These are phyloP conservation scores for Platalea minor DNA, from an alignment of 2,797 vertebrate species.

Conservation along the genomic window DNA sequence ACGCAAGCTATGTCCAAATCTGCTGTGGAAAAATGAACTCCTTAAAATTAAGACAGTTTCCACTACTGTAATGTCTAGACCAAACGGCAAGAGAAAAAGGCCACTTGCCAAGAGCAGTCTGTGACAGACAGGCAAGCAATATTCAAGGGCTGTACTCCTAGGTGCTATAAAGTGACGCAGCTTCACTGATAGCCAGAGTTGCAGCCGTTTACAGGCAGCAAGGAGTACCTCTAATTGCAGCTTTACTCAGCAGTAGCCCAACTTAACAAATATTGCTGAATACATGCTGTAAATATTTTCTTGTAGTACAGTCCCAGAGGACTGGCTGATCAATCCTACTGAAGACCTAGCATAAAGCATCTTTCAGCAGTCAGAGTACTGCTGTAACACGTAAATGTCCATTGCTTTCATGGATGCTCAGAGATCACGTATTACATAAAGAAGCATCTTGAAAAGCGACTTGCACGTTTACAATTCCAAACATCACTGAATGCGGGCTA, in stretches of 20 bases:
- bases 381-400: not conserved
- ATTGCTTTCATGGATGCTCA: not conserved
- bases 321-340: not conserved
- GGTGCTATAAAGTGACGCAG: not conserved
- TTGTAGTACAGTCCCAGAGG: not conserved
- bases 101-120: conserved; percentile 31
- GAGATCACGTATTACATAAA: not conserved
- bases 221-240: not conserved
- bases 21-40: conserved; percentile 11
- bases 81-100: not conserved
- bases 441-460: not conserved
- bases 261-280: not conserved
- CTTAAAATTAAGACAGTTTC: conserved; percentile 22
- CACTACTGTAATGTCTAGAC: conserved; percentile 52
- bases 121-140: not conserved
- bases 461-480: not conserved
- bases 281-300: not conserved
- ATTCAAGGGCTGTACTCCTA: not conserved
- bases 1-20: not conserved
- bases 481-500: not conserved
- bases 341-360: not conserved
- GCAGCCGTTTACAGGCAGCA: not conserved
- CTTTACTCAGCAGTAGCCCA: not conserved
- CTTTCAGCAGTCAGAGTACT: not conserved
- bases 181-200: not conserved